phyloP scores from a whole-genome alignment of 2,113 vertebrate species.

The Triplophysa tibetana region DNA sequence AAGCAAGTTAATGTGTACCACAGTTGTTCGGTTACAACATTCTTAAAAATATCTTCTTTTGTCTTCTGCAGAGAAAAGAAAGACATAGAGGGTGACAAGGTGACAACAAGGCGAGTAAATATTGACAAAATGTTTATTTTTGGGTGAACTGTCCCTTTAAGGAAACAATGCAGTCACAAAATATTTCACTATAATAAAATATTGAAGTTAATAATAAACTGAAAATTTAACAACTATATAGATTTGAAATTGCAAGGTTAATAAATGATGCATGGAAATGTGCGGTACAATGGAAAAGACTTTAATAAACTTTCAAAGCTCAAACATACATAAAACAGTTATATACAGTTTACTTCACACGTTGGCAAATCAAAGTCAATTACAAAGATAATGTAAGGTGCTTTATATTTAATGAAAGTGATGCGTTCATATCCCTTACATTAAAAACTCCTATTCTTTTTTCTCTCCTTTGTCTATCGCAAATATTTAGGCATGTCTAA shows the following conservation, averaged over 20 bases:
- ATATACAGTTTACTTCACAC: constrained; percentile 75
- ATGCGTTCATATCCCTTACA: constrained; percentile 69
- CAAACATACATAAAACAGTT: constrained; percentile 82
- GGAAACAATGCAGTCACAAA: no score
- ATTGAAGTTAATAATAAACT: not conserved
- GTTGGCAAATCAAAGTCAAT: constrained; percentile 78
- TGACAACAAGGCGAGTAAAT: no score
- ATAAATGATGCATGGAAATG: constrained; percentile 74
- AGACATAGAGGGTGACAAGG: no score
- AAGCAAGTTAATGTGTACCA: no score
- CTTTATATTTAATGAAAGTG: constrained; percentile 78
- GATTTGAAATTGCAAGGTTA: constrained; percentile 39
- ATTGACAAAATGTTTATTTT: no score
- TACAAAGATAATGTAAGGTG: constrained; percentile 82
- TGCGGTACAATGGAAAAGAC: constrained; percentile 81
- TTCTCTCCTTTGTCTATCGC: constrained; percentile 51
- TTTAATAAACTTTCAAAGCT: constrained; percentile 83
- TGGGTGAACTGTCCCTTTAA: no score
- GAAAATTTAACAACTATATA: not conserved
- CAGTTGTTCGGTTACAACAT: no score
- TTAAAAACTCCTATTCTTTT: constrained; percentile 57
- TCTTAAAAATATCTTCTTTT: no score
- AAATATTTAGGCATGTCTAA: constrained; percentile 71
- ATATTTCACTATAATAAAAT: not conserved
- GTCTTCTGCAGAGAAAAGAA: no score